Base-by-base conservation (phyloP, 2,888 invertebrate species). In the Conus canariensis region DNA sequence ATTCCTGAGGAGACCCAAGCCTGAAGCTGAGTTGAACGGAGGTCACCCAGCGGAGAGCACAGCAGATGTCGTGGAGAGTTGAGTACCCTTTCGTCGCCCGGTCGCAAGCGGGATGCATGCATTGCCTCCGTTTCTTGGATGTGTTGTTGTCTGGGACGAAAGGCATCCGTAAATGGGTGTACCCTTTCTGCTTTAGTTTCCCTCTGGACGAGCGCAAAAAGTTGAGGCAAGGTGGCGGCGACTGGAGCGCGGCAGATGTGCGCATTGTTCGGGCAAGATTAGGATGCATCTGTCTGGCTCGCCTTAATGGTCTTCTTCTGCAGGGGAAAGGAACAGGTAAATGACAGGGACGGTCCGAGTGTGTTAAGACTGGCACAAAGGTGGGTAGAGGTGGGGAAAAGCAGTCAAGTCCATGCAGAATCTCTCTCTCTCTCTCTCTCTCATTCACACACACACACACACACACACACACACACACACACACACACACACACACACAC, bases 241-340 rank as follows among this genome's bases (percentile, higher is more conserved):
- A 22, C 82, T 22, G 58, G 58, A 58, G 12, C 7, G 22, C 58
- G 82, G 58, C 82, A 83, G 82, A 83, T 83, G 82, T 56, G 56
- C 56, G 56, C 22, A 83, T 83, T 83, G 82, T 83, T 58, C 56
- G 16, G 22, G 3, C 56, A 16, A 56, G 82, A 83, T 56, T 56
- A 56, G 82, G 82, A 83, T 83, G 82, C 82, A 83, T 83, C 82
- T 56, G 82, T 83, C 82, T 83, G 82, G 58, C 10, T 83, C 22
- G 56, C 12, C 56, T 58, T 58, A 83, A 83, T 58, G 82, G 82
- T 19, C 82, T 56, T 83, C 82, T 19, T 25, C 56, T 2, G 22
- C 3, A 83, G 12, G 22, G 30, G 45, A 80, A 16, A 80, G 58
- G 58, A 25, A 83, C n/a, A 83, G 14, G 58, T 58, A 83, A 83